Evolutionary conservation across 2,888 invertebrate genomes (phyloP).

Genomic region (Ichneumoninae sp.): DNA sequence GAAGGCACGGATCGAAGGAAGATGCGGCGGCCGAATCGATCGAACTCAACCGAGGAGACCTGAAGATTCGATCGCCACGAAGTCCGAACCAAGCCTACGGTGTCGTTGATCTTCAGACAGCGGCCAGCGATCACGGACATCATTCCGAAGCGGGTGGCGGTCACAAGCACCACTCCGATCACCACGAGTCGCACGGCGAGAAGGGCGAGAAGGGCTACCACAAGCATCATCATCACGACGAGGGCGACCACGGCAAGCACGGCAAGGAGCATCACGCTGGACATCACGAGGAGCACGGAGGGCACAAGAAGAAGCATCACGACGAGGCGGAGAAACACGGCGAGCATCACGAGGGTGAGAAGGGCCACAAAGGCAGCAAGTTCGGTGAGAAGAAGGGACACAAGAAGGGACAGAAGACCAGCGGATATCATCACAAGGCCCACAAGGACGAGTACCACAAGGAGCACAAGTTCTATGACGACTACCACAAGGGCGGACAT

Average conservation of each 20-base stretch:
- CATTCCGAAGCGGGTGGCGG: constrained; percentile 87
- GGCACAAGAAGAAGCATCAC: constrained; percentile 88
- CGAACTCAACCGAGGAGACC: background rate
- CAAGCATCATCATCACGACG: constrained; percentile 90
- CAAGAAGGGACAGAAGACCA: constrained; percentile 92
- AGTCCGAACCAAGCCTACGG: background rate
- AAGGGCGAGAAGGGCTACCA: constrained; percentile 93
- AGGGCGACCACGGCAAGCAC: constrained; percentile 87
- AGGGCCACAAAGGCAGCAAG: constrained; percentile 92
- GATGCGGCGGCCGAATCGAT: constrained; percentile 23
- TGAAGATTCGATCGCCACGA: constrained; percentile 34
- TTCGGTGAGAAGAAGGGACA: constrained; percentile 93
- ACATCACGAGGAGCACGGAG: constrained; percentile 87
- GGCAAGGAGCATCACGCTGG: constrained; percentile 87
- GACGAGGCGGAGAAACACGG: constrained; percentile 88
- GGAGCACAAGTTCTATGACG: constrained; percentile 89
- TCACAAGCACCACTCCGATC: constrained; percentile 88
- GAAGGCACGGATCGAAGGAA: constrained; percentile 20
- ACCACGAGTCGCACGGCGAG: constrained; percentile 89
- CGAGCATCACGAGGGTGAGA: constrained; percentile 88
- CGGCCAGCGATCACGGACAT: constrained; percentile 63
- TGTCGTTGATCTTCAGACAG: constrained; percentile 56
- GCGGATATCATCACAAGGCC: constrained; percentile 93
- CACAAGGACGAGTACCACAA: constrained; percentile 91
- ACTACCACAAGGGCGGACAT: constrained; percentile 90